Evolutionary conservation across 1,140 invertebrate species (phyloP), one percentile per base, ranked within the genome.

Genomic region (Eriosoma lanigerum): DNA sequence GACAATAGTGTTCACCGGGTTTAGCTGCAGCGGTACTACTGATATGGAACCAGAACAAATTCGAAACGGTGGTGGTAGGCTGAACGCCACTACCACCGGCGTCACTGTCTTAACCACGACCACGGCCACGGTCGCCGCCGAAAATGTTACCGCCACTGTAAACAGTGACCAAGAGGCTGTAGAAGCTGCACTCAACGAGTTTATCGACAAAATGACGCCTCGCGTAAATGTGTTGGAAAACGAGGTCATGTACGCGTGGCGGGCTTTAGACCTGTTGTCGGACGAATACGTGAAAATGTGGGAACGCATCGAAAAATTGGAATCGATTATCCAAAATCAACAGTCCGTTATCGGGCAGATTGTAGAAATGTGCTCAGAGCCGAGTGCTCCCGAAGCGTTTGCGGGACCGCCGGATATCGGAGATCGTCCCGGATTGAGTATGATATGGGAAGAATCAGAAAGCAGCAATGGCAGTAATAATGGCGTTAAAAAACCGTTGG

Each of bases 211-310:
- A 26, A 46, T 72, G 66, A 70, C 66, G 26, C 66, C 60, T 2
- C 50, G 60, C 8, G 46, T 68, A 6, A 81, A 81, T 8, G 50
- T 68, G 29, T 17, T 68, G 12, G 66, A 81, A 21, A 81, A 68
- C 9, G 60, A 68, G 21, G 60, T 68, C n/a, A 70, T 58, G 56
- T 60, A 94, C 84, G 95, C 95, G 1, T 97, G 95, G 95, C 89
- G 94, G 82, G 94, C 95, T 2, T 86, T 97, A 75, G 94, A 96
- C 85, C 88, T 96, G 52, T 89, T 97, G 9, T 96, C 94, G 24
- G 93, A 94, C 83, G 95, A 97, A 85, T 97, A 96, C 84, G 92
- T 95, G 19, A 94, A 94, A 84, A 97, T 97, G 91, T 96, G 95
- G 95, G 93, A 95, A 84, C 88, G 94, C 75, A 88, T 97, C 64